A percentile compares a stretch with the other conserved stretches of the same genome.
Conservation (phyloP, 2,888 invertebrate genomes). For the Drosophila sordidapex region DNA sequence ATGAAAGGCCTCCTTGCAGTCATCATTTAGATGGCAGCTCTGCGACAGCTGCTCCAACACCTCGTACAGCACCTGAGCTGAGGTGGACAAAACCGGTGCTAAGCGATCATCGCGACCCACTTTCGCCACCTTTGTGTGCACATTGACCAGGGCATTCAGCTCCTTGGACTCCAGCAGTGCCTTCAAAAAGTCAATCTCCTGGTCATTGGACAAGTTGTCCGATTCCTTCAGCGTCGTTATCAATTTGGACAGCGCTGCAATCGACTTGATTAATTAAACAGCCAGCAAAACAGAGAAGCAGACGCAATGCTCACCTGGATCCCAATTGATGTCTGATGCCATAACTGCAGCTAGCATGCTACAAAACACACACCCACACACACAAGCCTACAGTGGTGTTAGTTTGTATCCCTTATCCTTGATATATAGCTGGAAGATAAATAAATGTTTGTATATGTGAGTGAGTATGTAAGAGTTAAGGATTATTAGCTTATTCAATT, state of each 20-base stretch:
- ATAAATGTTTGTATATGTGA: not conserved
- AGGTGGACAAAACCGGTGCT: conserved; percentile 93
- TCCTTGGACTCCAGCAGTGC: conserved; percentile 94
- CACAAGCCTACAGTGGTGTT: conserved; percentile 1
- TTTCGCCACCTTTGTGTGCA: conserved; percentile 94
- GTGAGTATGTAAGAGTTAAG: not conserved
- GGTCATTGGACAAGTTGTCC: conserved; percentile 90
- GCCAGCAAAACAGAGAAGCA: too few species aligned
- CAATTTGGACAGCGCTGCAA: conserved; percentile 91
- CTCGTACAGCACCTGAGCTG: conserved; percentile 92
- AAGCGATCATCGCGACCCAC: conserved; percentile 94
- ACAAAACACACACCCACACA: conserved; percentile 20
- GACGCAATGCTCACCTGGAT: conserved; percentile 81
- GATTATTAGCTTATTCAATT: not conserved
- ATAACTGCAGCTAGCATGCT: conserved; percentile 85
- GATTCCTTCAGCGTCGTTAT: conserved; percentile 93
- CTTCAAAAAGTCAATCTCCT: conserved; percentile 94
- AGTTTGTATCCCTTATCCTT: not conserved
- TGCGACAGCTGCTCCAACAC: conserved; percentile 91
- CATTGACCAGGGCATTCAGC: conserved; percentile 94
- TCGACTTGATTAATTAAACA: not conserved
- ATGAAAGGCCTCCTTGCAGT: conserved; percentile 92
- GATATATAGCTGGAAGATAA: conserved; percentile 5
- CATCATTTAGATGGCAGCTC: conserved; percentile 88
- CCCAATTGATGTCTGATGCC: conserved; percentile 85